These are phyloP conservation scores for Portunus trituberculatus DNA, from an alignment of 1,140 invertebrate species.

Conservation along the genomic window DNA sequence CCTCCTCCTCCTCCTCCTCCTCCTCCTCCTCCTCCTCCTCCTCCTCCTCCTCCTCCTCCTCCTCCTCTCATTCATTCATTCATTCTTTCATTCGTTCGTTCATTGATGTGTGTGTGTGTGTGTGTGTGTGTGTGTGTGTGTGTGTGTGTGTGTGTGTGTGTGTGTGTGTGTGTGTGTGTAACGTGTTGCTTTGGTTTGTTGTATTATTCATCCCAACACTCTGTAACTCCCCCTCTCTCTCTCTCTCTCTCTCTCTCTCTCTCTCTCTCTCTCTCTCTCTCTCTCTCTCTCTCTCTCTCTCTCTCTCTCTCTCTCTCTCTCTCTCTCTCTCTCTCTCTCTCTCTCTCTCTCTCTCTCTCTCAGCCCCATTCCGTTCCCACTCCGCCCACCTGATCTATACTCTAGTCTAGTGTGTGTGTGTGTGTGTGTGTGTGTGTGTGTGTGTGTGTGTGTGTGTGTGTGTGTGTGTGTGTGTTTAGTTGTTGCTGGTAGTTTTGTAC, in stretches of 20 bases:
- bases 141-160: too few relatives aligned
- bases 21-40: not conserved
- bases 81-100: too few relatives aligned
- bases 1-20: not conserved
- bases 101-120: too few relatives aligned
- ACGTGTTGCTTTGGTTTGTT: not conserved
- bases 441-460: too few relatives aligned
- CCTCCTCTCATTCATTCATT: not conserved
- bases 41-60: not conserved
- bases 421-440: too few relatives aligned
- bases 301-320: constrained; percentile 52
- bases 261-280: constrained; percentile 33
- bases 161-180: not conserved
- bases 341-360: constrained; percentile 53
- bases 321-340: constrained; percentile 51
- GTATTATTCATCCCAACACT: not conserved
- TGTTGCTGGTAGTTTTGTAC: too few relatives aligned
- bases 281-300: constrained; percentile 47
- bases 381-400: too few relatives aligned
- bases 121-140: too few relatives aligned
- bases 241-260: not conserved
- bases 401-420: too few relatives aligned
- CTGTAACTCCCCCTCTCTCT: not conserved
- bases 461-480: too few relatives aligned
- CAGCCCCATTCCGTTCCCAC: not conserved